Evolutionary conservation across 1,140 invertebrate species (phyloP).

Genomic region (Trichoplusia ni): DNA sequence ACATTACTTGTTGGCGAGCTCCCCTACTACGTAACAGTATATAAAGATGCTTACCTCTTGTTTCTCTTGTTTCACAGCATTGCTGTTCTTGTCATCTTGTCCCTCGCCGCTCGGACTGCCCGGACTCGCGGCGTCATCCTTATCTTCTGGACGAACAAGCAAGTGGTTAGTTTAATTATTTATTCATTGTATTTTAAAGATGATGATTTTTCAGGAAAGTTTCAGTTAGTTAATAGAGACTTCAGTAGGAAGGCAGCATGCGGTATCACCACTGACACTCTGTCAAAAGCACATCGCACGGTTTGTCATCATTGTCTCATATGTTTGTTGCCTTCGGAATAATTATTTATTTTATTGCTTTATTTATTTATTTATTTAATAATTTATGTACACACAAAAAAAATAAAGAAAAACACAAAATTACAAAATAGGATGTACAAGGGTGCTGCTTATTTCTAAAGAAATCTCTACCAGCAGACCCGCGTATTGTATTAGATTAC

Average conservation of each 20-base stretch:
- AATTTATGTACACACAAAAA: too few species aligned
- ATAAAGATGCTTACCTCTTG: conserved; percentile 64
- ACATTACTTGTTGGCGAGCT: too few species aligned
- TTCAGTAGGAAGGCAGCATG: conserved; percentile 73
- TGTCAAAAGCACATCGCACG: conserved; percentile 57
- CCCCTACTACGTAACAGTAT: too few species aligned
- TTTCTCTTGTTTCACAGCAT: conserved; percentile 65
- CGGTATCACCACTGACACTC: conserved; percentile 57
- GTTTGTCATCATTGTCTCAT: conserved; percentile 52
- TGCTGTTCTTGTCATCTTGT: conserved; percentile 48
- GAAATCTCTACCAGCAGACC: too few species aligned
- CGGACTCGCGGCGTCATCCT: conserved; percentile 59
- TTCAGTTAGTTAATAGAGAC: conserved; percentile 3
- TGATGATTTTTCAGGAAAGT: not conserved
- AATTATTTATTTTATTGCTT: too few species aligned
- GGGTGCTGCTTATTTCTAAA: too few species aligned
- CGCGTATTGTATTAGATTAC: too few species aligned
- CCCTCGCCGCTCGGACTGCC: conserved; percentile 46
- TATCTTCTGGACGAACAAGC: conserved; percentile 53
- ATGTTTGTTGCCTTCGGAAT: too few species aligned
- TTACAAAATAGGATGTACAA: too few species aligned
- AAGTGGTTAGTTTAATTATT: not conserved
- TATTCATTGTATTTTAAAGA: not conserved
- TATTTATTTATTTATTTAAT: too few species aligned
- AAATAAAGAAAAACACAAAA: too few species aligned